A percentile compares a stretch with the other conserved stretches of the same genome.
Conservation (phyloP, 2,113 vertebrate species). For the Cyphomyrus discorhynchus region DNA sequence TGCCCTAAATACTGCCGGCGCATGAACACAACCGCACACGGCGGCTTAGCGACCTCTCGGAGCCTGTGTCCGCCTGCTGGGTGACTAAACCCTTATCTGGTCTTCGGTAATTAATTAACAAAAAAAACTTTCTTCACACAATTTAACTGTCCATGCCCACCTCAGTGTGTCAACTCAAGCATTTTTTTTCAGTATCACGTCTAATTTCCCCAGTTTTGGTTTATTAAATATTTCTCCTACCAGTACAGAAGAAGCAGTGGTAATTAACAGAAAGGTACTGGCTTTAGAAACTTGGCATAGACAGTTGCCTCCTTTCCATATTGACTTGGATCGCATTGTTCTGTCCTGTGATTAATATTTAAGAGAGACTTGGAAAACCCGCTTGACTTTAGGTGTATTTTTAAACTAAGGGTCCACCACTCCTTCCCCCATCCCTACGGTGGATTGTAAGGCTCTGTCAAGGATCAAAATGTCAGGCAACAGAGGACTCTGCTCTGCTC, state of each 20-base stretch:
- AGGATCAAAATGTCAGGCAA: constrained; percentile 31
- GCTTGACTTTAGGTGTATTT: constrained; percentile 36
- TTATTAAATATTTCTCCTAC: background rate
- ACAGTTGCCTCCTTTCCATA: constrained; percentile 25
- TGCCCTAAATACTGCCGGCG: constrained; percentile 16
- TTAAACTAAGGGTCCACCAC: background rate
- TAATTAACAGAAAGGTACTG: constrained; percentile 39
- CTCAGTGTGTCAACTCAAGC: constrained; percentile 31
- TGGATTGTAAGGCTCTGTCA: constrained; percentile 27
- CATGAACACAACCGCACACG: constrained; percentile 20
- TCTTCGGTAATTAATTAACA: constrained; percentile 35
- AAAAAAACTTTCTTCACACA: constrained; percentile 51
- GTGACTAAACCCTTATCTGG: background rate
- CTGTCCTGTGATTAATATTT: constrained; percentile 37
- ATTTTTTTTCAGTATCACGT: constrained; percentile 41
- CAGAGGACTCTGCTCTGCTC: constrained; percentile 45
- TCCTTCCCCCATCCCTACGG: background rate
- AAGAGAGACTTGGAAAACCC: constrained; percentile 53
- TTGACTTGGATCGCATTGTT: constrained; percentile 24
- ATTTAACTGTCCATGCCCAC: constrained; percentile 34
- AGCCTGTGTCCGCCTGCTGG: background rate
- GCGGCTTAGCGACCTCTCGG: background rate
- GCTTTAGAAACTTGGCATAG: constrained; percentile 21
- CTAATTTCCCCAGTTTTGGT: constrained; percentile 44
- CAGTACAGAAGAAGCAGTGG: background rate